Conservation (phyloP, 1,140 invertebrate species). For the Drosophila aff. region DNA sequence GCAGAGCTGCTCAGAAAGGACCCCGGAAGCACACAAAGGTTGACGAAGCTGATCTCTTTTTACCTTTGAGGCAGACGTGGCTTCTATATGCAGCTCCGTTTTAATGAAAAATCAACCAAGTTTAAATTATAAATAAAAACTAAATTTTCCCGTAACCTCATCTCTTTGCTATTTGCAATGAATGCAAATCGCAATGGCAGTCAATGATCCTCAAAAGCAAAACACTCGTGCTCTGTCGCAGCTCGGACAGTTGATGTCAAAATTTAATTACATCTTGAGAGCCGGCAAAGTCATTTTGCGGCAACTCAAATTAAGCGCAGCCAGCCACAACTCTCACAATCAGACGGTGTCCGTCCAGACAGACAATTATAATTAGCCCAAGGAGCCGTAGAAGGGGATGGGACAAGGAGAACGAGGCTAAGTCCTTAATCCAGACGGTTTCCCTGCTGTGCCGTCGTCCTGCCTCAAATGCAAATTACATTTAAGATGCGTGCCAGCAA, state of each 20-base stretch:
- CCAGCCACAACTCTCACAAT: conserved; percentile 35
- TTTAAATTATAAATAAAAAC: background rate
- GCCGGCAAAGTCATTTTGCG: conserved; percentile 54
- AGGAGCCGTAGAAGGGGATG: background rate
- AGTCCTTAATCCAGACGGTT: conserved; percentile 40
- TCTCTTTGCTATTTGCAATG: background rate
- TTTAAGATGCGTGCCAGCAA: conserved; percentile 50
- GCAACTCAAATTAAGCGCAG: conserved; percentile 51
- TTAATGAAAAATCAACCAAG: background rate
- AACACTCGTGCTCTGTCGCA: conserved; percentile 1
- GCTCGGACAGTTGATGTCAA: conserved; percentile 32
- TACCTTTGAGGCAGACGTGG: background rate
- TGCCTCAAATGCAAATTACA: conserved; percentile 51
- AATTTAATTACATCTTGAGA: conserved; percentile 56
- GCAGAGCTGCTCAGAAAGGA: background rate
- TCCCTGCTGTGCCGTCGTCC: conserved; percentile 2
- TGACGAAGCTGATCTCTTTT: background rate
- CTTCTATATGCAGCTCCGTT: background rate
- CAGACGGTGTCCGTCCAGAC: conserved; percentile 18
- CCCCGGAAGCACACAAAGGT: no score
- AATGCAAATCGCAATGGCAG: conserved; percentile 13
- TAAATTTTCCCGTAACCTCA: background rate
- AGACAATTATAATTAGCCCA: conserved; percentile 47
- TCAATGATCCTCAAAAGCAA: conserved; percentile 27
- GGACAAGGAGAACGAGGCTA: background rate